phyloP scores from a whole-genome alignment of 2,797 vertebrate genomes.

The Danio choprae region DNA sequence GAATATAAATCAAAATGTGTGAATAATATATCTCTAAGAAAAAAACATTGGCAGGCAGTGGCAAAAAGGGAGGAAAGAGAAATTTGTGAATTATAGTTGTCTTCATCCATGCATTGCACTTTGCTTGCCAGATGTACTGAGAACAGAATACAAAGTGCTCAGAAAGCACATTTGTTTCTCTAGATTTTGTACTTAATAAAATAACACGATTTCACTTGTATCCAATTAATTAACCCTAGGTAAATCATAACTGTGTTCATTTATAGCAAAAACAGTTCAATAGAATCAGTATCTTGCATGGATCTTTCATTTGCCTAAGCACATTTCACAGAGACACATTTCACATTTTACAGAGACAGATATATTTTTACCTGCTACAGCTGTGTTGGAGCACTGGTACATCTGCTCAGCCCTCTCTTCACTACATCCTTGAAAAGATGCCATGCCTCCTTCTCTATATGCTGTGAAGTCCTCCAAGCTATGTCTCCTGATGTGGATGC shows the following conservation, averaged over 20 bases:
- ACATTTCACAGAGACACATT: not conserved
- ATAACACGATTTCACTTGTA: conserved; percentile 6
- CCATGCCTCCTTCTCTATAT: conserved; percentile 90
- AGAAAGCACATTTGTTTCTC: conserved; percentile 70
- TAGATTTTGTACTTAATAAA: conserved; percentile 19
- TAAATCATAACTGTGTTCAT: not conserved
- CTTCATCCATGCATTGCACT: conserved; percentile 82
- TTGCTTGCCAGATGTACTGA: conserved; percentile 81
- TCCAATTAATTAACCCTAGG: not conserved
- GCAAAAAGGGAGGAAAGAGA: conserved; percentile 72
- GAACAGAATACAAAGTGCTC: conserved; percentile 74
- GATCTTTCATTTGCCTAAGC: not conserved
- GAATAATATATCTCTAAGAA: conserved; percentile 93
- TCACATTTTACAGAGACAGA: not conserved
- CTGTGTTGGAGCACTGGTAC: conserved; percentile 79
- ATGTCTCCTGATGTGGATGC: conserved; percentile 83
- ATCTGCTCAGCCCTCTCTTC: conserved; percentile 81
- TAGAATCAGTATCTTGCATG: not conserved
- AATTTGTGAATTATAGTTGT: conserved; percentile 86
- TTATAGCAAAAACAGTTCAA: conserved; percentile 2
- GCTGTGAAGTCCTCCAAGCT: conserved; percentile 88
- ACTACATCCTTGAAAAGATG: conserved; percentile 87
- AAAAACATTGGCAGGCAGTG: conserved; percentile 83
- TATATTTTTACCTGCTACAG: conserved; percentile 85
- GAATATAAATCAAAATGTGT: conserved; percentile 99